Evolutionary conservation across 2,888 invertebrate species (phyloP).

Genomic region (Notodonta ziczac): DNA sequence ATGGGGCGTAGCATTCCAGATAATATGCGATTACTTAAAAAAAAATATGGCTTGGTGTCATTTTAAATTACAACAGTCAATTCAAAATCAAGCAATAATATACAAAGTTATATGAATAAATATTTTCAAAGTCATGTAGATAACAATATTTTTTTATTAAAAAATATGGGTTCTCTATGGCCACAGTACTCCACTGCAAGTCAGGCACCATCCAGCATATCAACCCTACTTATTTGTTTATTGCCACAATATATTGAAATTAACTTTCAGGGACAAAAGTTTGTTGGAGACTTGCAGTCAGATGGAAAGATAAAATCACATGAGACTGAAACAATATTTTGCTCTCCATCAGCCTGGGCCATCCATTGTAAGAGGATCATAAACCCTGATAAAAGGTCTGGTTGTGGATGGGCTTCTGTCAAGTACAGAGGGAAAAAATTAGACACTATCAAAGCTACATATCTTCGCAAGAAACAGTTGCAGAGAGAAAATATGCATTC

Average conservation of each 20-base stretch:
- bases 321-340: conserved; percentile 94
- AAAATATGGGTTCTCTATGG: no score
- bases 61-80: no score
- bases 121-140: no score
- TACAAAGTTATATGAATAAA: no score
- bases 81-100: no score
- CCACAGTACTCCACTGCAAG: no score
- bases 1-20: no score
- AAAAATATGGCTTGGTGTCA: no score
- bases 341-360: conserved; percentile 96
- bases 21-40: no score
- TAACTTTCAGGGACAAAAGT: conserved; percentile 90
- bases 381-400: conserved; percentile 95
- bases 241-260: no score
- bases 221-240: neutral
- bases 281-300: conserved; percentile 92
- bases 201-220: no score
- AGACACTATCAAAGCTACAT: conserved; percentile 94
- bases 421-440: conserved; percentile 94
- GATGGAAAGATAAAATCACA: conserved; percentile 96
- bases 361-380: conserved; percentile 96
- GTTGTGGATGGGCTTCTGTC: conserved; percentile 97
- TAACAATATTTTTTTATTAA: no score
- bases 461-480: conserved; percentile 88
- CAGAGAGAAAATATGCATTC: conserved; percentile 84